Evolutionary conservation across 2,888 invertebrate species (phyloP).

Genomic region (Chalcosyrphus nemorum): DNA sequence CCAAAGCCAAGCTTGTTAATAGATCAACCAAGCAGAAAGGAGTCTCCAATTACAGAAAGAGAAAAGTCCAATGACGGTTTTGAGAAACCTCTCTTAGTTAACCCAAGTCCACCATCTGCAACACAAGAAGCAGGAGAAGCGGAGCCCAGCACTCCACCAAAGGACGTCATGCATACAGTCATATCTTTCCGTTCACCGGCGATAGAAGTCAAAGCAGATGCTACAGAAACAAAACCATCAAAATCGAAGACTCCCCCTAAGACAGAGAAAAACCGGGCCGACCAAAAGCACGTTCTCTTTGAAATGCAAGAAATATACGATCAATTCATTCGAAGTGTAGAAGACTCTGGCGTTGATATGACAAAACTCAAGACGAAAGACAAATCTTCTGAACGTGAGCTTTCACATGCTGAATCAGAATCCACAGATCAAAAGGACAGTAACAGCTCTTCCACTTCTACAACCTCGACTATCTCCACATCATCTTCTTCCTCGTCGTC

Average conservation of each 20-base stretch:
- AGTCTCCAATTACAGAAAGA: background rate
- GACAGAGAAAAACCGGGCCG: background rate
- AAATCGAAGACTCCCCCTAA: background rate
- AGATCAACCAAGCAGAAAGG: background rate
- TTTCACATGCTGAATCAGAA: conserved; percentile 73
- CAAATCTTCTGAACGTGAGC: conserved; percentile 74
- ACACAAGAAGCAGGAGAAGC: background rate
- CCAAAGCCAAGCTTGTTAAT: background rate
- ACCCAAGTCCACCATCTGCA: conserved; percentile 76
- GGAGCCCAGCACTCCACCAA: background rate
- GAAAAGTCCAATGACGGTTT: conserved; percentile 70
- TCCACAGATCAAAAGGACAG: conserved; percentile 60
- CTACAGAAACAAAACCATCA: background rate
- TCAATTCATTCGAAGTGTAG: conserved; percentile 80
- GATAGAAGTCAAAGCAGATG: background rate
- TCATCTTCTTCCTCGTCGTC: conserved; percentile 75
- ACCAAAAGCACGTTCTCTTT: conserved; percentile 68
- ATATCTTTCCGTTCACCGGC: background rate
- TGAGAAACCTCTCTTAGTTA: conserved; percentile 75
- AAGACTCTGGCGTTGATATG: conserved; percentile 76
- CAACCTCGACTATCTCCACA: conserved; percentile 73
- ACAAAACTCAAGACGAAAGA: conserved; percentile 74
- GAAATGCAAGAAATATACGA: conserved; percentile 80
- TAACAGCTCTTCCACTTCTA: conserved; percentile 71
- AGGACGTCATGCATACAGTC: background rate